These are phyloP conservation scores for Huso huso DNA, from an alignment of 2,797 vertebrate species.

Conservation along the genomic window DNA sequence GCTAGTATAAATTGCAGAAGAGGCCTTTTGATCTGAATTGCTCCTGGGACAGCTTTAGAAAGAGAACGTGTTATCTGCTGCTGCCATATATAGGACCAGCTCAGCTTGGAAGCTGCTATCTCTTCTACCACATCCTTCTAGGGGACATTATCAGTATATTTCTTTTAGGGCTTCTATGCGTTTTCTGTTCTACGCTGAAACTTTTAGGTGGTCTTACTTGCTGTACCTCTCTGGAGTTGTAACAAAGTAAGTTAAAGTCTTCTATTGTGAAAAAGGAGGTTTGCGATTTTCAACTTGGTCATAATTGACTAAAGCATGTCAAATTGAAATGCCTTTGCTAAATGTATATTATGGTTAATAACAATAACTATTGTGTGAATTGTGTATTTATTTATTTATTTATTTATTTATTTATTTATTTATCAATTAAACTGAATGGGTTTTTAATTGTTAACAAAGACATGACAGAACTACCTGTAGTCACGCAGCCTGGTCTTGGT, in stretches of 20 bases:
- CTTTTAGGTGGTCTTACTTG: conserved; percentile 1
- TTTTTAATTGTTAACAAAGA: neutral
- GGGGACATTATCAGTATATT: conserved; percentile 10
- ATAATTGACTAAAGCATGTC: conserved; percentile 5
- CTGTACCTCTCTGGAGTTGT: conserved; percentile 16
- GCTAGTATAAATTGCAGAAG: no score
- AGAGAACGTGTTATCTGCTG: conserved; percentile 30
- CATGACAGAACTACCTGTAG: conserved; percentile 30
- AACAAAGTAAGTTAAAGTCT: conserved; percentile 8
- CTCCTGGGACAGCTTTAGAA: conserved; percentile 14
- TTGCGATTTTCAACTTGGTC: conserved; percentile 5
- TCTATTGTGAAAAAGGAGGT: conserved; percentile 7
- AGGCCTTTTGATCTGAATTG: no score
- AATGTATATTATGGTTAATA: neutral
- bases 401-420: no score
- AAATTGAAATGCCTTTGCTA: neutral
- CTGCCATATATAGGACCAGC: conserved; percentile 23
- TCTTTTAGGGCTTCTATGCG: neutral
- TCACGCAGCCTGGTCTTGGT: conserved; percentile 61
- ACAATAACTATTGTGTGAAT: neutral
- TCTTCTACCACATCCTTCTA: conserved; percentile 17
- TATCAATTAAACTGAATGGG: no score
- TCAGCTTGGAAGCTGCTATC: conserved; percentile 25
- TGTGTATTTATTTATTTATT: no score
- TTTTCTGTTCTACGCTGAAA: neutral